Percentiles rank a stretch among this genome's conserved stretches.
These are phyloP conservation scores for Trichosurus vulpecula DNA, from an alignment of 2,797 vertebrate species.

Conservation along the genomic window DNA sequence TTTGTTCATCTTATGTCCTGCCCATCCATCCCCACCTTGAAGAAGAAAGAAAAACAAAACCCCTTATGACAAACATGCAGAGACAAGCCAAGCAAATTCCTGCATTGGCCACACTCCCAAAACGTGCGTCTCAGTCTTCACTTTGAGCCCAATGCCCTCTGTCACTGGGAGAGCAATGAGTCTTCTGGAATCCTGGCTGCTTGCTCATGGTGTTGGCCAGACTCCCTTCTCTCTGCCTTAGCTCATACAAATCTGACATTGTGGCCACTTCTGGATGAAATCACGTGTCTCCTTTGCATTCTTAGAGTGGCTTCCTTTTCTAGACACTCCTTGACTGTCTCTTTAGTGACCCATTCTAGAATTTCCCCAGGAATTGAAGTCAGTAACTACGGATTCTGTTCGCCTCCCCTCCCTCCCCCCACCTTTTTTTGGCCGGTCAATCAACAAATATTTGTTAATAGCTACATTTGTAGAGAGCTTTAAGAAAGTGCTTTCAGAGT, in stretches of 20 bases:
- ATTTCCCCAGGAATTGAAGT: neutral
- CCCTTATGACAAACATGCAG: neutral
- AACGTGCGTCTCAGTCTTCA: neutral
- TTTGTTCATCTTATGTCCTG: neutral
- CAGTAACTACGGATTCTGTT: neutral
- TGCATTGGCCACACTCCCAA: neutral
- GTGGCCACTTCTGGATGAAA: neutral
- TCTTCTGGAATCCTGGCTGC: neutral
- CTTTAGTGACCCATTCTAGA: neutral
- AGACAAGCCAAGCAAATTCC: neutral
- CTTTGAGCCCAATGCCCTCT: neutral
- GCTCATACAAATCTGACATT: neutral
- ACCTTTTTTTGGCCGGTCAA: neutral
- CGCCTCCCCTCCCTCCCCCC: too few relatives aligned
- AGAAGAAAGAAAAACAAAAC: neutral
- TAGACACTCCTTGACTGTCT: neutral
- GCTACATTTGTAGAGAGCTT: too few relatives aligned
- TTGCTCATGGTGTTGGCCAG: neutral
- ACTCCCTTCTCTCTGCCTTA: neutral
- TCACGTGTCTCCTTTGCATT: neutral
- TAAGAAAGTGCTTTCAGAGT: neutral
- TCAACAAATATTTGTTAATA: neutral
- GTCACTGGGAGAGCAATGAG: neutral
- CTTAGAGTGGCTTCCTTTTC: too few relatives aligned
- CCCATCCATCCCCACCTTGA: neutral